phyloP scores from a whole-genome alignment of 2,888 invertebrate species.

The Cynaeus angustus region DNA sequence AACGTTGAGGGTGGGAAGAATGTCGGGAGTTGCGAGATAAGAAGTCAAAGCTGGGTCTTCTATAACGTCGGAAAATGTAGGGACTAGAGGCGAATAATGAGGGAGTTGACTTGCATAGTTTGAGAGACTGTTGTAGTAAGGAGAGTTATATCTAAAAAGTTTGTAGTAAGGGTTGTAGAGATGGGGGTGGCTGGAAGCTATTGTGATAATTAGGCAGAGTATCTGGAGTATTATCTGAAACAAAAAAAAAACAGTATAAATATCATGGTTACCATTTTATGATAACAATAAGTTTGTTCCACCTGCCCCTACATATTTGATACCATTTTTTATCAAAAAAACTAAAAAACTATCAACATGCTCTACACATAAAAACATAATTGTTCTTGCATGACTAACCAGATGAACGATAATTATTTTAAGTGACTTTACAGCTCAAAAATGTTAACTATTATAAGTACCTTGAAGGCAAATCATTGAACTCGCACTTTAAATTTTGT shows the following conservation, averaged over 20 bases:
- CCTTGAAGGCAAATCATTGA: not conserved
- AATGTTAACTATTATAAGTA: not conserved
- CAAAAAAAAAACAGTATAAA: conserved; percentile 17
- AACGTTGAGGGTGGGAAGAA: conserved; percentile 64
- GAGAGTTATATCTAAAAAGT: conserved; percentile 46
- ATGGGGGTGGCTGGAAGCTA: conserved; percentile 40
- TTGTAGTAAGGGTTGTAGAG: conserved; percentile 52
- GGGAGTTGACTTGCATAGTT: conserved; percentile 50
- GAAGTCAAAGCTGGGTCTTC: conserved; percentile 49
- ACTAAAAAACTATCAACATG: too few relatives aligned
- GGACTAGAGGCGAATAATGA: conserved; percentile 43
- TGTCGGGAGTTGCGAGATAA: conserved; percentile 52
- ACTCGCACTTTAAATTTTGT: not conserved
- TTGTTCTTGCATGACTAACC: not conserved
- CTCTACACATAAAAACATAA: too few relatives aligned
- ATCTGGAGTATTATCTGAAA: conserved; percentile 33
- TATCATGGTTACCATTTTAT: too few relatives aligned
- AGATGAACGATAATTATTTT: too few relatives aligned
- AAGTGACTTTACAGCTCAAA: not conserved
- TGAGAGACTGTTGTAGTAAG: too few relatives aligned
- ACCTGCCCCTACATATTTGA: too few relatives aligned
- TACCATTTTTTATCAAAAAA: too few relatives aligned
- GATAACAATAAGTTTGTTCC: too few relatives aligned
- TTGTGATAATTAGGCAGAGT: conserved; percentile 4
- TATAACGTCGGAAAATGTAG: conserved; percentile 46